Conservation (phyloP, 2,113 vertebrate species). For the Alosa alosa region DNA sequence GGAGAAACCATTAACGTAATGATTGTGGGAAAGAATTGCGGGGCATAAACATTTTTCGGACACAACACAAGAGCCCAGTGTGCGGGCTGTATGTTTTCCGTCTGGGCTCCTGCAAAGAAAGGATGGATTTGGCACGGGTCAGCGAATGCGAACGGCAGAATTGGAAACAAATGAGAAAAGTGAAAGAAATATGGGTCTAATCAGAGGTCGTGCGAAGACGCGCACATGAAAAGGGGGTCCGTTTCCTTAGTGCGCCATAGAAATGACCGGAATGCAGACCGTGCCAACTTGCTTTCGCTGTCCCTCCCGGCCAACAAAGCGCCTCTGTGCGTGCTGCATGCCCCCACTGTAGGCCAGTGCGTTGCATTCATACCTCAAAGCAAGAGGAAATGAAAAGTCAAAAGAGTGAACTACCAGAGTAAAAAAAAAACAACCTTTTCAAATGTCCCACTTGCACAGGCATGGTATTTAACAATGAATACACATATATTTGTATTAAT, state of each 20-base stretch:
- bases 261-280: background rate
- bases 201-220: background rate
- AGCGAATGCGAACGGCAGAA: constrained; percentile 6
- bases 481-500: background rate
- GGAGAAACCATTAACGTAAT: background rate
- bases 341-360: background rate
- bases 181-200: background rate
- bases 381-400: constrained; percentile 12
- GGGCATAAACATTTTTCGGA: background rate
- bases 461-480: background rate
- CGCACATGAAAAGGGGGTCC: background rate
- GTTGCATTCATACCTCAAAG: background rate
- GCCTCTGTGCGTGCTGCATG: background rate
- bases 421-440: background rate
- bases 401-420: constrained; percentile 20
- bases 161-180: background rate
- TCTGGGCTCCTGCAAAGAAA: constrained; percentile 28
- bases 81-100: constrained; percentile 16
- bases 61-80: background rate
- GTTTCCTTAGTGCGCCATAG: background rate
- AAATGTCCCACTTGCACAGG: background rate
- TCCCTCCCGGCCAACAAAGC: background rate
- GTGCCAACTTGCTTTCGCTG: background rate
- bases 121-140: constrained; percentile 29
- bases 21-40: background rate